Evolutionary conservation across 2,113 vertebrate genomes (phyloP).

Genomic region (Calcarius ornatus): DNA sequence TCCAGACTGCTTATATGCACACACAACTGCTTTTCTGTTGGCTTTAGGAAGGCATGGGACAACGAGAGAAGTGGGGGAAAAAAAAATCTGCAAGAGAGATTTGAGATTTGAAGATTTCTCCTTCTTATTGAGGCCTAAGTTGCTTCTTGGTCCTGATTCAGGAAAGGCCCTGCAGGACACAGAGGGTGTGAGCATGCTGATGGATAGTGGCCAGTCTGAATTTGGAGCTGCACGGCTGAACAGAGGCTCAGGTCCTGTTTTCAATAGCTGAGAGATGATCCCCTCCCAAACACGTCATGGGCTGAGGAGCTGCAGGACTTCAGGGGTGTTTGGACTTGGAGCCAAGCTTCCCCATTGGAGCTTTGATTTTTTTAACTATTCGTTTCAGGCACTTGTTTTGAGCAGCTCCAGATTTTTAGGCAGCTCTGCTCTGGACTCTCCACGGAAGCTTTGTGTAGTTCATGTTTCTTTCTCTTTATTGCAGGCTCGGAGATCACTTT

Average conservation of each 20-base stretch:
- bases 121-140: neutral
- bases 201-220: neutral
- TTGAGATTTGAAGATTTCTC: neutral
- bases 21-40: neutral
- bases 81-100: neutral
- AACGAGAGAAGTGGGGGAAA: accelerated
- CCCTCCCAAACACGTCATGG: neutral
- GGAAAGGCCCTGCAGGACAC: neutral
- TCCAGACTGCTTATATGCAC: conserved; percentile 26
- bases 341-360: neutral
- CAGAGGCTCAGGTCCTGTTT: neutral
- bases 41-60: neutral
- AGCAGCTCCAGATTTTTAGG: neutral
- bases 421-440: neutral
- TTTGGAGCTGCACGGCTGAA: neutral
- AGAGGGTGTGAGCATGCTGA: neutral
- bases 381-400: neutral
- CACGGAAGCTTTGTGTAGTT: neutral
- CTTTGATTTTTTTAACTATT: neutral
- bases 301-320: neutral
- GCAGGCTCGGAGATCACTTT: neutral
- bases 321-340: neutral
- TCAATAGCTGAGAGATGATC: neutral
- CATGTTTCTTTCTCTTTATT: neutral
- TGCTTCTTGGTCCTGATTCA: neutral